Evolutionary conservation across 2,888 invertebrate genomes (phyloP).

Genomic region (Dicranocentrus wangi): DNA sequence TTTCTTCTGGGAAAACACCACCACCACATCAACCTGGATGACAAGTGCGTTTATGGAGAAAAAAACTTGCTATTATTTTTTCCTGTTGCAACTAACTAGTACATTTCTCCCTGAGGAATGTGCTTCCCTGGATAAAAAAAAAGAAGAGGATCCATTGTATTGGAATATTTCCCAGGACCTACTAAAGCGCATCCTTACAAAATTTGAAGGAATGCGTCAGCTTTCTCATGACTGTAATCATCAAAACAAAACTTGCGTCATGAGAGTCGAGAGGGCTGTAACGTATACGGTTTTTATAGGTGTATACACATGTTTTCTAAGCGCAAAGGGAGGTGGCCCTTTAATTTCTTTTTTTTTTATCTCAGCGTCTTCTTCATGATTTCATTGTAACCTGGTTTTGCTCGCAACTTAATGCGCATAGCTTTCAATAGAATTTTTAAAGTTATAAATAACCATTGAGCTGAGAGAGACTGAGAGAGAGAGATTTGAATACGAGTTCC

Average conservation of each 20-base stretch:
- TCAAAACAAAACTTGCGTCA: too few species aligned
- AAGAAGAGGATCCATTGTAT: slow-evolving; percentile 33
- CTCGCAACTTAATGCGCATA: not conserved
- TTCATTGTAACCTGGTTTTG: slow-evolving; percentile 7
- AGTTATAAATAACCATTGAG: slow-evolving; percentile 48
- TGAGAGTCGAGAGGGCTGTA: too few species aligned
- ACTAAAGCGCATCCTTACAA: not conserved
- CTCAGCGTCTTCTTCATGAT: slow-evolving; percentile 16
- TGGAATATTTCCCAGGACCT: slow-evolving; percentile 45
- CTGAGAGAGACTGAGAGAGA: not conserved
- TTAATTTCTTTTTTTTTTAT: slow-evolving; percentile 39
- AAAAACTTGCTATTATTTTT: slow-evolving; percentile 35
- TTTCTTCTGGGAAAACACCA: not conserved
- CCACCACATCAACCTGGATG: slow-evolving; percentile 17
- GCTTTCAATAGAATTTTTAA: not conserved
- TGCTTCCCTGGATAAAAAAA: too few species aligned
- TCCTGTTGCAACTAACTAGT: not conserved
- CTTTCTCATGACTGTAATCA: too few species aligned
- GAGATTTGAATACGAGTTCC: not conserved
- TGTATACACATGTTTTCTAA: too few species aligned
- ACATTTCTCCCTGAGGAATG: not conserved
- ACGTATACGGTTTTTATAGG: too few species aligned
- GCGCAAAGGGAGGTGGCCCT: slow-evolving; percentile 51
- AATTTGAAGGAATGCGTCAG: slow-evolving; percentile 2
- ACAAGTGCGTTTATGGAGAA: slow-evolving; percentile 28